Conservation (phyloP, 1,140 invertebrate species). For the Wasmannia auropunctata region DNA sequence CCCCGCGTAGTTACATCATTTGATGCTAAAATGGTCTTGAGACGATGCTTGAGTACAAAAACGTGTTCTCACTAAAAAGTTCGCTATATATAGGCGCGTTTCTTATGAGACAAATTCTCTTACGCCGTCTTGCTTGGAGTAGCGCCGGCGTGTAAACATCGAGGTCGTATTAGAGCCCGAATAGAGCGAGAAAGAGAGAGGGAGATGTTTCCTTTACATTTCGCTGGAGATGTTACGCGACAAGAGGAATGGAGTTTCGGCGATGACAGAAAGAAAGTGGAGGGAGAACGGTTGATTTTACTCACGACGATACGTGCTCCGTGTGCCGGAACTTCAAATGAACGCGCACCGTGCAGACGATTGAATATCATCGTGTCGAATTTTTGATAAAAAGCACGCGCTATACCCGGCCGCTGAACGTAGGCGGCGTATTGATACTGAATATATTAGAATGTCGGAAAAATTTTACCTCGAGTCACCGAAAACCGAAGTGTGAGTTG, state of each 20-base stretch:
- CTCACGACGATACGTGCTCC: slow-evolving; percentile 36
- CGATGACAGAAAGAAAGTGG: background rate
- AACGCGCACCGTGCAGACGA: background rate
- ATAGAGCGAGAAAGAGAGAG: slow-evolving; percentile 16
- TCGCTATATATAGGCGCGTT: slow-evolving; percentile 61
- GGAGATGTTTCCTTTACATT: slow-evolving; percentile 18
- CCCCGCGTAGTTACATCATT: slow-evolving; percentile 72
- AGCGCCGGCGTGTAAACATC: slow-evolving; percentile 48
- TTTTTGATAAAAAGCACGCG: slow-evolving; percentile 30
- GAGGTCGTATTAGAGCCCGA: slow-evolving; percentile 19
- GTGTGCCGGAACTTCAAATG: slow-evolving; percentile 13
- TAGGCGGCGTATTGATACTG: background rate
- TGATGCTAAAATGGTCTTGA: slow-evolving; percentile 74
- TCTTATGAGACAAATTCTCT: slow-evolving; percentile 60
- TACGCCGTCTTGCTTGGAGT: slow-evolving; percentile 16
- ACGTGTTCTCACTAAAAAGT: slow-evolving; percentile 73
- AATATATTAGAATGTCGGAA: slow-evolving; percentile 33
- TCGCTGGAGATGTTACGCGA: slow-evolving; percentile 36
- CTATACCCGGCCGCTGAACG: background rate
- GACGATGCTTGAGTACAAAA: slow-evolving; percentile 73
- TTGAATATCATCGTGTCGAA: background rate
- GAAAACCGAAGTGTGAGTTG: slow-evolving; percentile 11
- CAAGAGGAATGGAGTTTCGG: background rate
- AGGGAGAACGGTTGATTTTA: slow-evolving; percentile 27
- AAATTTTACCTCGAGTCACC: slow-evolving; percentile 5